Evolutionary conservation across 2,888 invertebrate genomes (phyloP).

Genomic region (Odontocerum albicorne): DNA sequence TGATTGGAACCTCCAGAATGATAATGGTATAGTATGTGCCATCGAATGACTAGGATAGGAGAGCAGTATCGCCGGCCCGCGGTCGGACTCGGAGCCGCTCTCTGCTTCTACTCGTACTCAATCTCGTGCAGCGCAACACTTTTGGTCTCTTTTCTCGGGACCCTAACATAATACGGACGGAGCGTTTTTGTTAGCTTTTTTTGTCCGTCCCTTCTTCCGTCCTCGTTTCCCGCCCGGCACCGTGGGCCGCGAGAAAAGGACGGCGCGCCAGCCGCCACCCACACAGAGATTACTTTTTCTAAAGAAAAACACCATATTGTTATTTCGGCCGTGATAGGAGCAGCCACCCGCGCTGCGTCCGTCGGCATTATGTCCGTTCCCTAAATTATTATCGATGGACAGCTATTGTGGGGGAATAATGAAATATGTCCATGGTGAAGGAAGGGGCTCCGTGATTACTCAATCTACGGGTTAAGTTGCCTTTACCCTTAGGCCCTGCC

Average conservation of each 20-base stretch:
- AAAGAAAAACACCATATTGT: conserved; percentile 33
- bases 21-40: no score
- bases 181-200: conserved; percentile 15
- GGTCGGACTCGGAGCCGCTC: no score
- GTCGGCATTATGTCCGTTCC: conserved; percentile 2
- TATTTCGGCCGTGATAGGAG: conserved; percentile 25
- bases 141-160: conserved; percentile 30
- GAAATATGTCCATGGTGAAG: conserved; percentile 4
- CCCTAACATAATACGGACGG: conserved; percentile 24
- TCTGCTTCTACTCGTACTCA: no score
- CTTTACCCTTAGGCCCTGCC: no score
- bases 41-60: no score
- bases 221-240: conserved; percentile 43
- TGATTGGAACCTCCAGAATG: no score
- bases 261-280: conserved; percentile 39
- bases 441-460: conserved; percentile 11
- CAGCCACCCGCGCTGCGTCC: conserved; percentile 26
- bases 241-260: conserved; percentile 44
- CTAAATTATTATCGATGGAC: neutral
- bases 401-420: neutral
- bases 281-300: conserved; percentile 25
- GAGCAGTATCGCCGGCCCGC: no score
- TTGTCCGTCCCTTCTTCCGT: conserved; percentile 5
- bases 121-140: conserved; percentile 21
- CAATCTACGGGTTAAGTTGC: no score